These are phyloP conservation scores for Propithecus coquereli DNA, from an alignment of 2,113 vertebrate species.

Conservation along the genomic window DNA sequence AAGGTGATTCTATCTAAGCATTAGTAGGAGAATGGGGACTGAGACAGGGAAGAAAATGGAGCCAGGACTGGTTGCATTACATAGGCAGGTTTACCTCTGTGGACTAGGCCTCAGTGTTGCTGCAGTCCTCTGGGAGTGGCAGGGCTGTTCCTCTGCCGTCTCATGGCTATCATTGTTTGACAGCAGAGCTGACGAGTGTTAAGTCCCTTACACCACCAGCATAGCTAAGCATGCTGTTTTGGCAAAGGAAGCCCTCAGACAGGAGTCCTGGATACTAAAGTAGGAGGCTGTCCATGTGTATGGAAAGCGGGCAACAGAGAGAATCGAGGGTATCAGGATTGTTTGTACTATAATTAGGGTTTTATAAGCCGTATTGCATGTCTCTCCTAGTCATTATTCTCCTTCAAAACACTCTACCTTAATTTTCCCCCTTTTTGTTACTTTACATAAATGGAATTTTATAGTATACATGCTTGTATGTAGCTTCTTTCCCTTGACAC, in stretches of 20 bases:
- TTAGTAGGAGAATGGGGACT: background rate
- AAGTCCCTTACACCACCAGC: background rate
- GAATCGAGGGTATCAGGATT: background rate
- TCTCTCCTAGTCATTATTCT: background rate
- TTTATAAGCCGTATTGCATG: background rate
- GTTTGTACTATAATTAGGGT: background rate
- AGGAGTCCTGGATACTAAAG: background rate
- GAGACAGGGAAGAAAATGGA: background rate
- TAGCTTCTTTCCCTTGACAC: background rate
- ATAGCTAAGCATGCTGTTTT: background rate
- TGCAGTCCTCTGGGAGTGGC: background rate
- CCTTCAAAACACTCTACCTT: too few relatives aligned
- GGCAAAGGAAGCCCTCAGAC: background rate
- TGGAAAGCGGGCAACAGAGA: background rate
- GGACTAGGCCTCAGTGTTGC: background rate
- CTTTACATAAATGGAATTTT: background rate
- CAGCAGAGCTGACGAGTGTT: background rate
- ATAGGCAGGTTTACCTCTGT: background rate
- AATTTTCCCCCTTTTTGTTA: background rate
- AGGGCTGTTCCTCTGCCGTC: background rate
- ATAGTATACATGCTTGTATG: background rate
- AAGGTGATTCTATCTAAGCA: background rate
- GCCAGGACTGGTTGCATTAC: background rate
- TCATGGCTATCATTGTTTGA: background rate
- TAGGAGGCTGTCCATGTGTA: background rate